Percentiles rank a stretch among this genome's conserved stretches.
phyloP scores from a whole-genome alignment of 2,113 vertebrate species.

The Vulpes vulpes region DNA sequence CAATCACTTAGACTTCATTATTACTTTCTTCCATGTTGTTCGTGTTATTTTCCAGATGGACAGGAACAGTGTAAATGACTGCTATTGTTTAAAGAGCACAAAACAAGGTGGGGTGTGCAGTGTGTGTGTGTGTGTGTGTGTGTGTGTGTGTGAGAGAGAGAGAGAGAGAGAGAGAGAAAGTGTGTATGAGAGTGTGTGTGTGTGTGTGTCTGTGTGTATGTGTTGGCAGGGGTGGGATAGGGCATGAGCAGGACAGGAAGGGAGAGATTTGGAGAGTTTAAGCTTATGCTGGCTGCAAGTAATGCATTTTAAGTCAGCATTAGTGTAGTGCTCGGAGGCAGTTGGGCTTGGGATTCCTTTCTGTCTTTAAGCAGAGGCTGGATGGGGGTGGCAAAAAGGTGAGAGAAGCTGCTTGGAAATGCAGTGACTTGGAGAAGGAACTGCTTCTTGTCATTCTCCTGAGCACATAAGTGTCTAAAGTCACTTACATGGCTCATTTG shows the following conservation, averaged over 20 bases:
- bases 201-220: neutral
- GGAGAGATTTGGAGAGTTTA: neutral
- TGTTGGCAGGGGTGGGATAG: neutral
- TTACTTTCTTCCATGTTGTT: neutral
- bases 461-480: neutral
- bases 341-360: neutral
- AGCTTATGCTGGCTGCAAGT: neutral
- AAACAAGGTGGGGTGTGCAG: neutral
- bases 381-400: neutral
- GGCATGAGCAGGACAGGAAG: neutral
- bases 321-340: neutral
- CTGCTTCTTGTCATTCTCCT: neutral
- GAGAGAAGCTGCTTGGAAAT: neutral
- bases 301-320: neutral
- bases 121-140: neutral
- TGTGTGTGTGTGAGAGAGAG: no score
- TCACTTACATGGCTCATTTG: neutral
- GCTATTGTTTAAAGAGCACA: neutral
- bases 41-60: constrained; percentile 17
- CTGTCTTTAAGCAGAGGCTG: neutral
- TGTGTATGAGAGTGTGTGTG: neutral
- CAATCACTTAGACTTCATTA: neutral
- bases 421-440: neutral
- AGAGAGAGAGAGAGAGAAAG: no score
- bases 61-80: constrained; percentile 38